Base-by-base conservation (phyloP, 1,140 invertebrate species). In the Augochlora pura region DNA sequence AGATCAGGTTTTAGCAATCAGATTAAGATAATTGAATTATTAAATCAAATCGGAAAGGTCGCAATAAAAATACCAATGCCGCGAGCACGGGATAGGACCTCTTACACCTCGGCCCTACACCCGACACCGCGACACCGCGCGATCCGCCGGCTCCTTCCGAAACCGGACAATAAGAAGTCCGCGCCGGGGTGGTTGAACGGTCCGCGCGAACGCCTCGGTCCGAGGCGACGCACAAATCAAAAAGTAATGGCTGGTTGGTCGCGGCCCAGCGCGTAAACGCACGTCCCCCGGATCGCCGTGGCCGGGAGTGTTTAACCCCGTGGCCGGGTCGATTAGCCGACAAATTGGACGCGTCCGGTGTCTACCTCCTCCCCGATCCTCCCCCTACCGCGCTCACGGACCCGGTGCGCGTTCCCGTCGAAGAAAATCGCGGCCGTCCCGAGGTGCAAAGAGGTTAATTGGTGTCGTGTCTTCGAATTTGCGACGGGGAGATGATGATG, bases 181-280 rank as follows among this genome's bases (percentile, higher is more conserved):
- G n/a, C n/a, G n/a, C n/a, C 39, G 4, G 46, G 63, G 32, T n/a
- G 18, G 70, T 68, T 42, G 18, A 42, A 70, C 74, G 65, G 57
- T 54, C 39, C 23, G 12, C 60, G 25, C n/a, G n/a, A n/a, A 0
- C 32, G 60, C 18, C 18, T 65, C 38, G n/a, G 25, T 74, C 64
- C 49, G 67, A 32, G 4, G 63, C 63, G 52, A 77, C 62, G 82
- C 84, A 88, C 86, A 88, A 89, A 89, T 90, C 84, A 89, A 89
- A 89, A 89, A 88, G 75, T 89, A 90, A 89, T 89, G 81, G 84
- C 82, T 87, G 85, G 87, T 88, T 88, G 86, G 87, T 81, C 57
- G 78, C 80, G 62, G 62, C 46, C 49, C 57, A 23, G 71, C 62
- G 75, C 84, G 73, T 87, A 84, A 86, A 86, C 73, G 80, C 60